Base-by-base conservation (phyloP, 2,888 invertebrate genomes). In the Thumatha senex region DNA sequence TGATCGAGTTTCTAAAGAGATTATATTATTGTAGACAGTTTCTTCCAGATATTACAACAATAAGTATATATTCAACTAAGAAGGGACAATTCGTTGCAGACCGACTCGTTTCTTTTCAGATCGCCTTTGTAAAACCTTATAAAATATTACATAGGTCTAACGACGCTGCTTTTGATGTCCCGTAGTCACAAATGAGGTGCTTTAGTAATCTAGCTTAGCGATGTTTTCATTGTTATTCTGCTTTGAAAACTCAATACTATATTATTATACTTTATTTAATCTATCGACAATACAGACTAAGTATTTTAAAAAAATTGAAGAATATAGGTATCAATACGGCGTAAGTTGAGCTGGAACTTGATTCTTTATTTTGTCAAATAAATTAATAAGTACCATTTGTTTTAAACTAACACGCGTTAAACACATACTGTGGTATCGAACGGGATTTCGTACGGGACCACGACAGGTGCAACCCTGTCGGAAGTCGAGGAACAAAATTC, bases 1-100 rank as follows among this genome's bases (percentile, higher is more conserved):
- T 48, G 30, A 36, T 48, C 36, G 14, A 4, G 12, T 38, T 48
- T 10, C n/a, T 31, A 31, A 42, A 13, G 30, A 29, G 30, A 15
- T 7, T 10, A 18, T 34, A 24, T 30, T 52, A 51, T 48, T 36
- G 34, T 43, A 29, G 43, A 46, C 53, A 56, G 43, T 67, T 61
- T 56, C 50, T 42, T 51, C 48, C 55, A 50, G 52, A 62, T 67
- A 70, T 73, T 61, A 7, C 14, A 24, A 61, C 55, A 54, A 63
- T 64, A 57, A 61, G 67, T 70, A 11, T 11, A 31, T 11, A 2
- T 72, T 70, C 52, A 58, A 44, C 45, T 42, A 33, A 54, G 53
- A 45, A 59, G 61, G 49, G 56, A 69, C 73, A 70, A 76, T 76
- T 69, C 68, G 62, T 45, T 63, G 63, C 61, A 66, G 65, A 64